phyloP scores from a whole-genome alignment of 2,888 invertebrate genomes.

The Stomorhina lunata region DNA sequence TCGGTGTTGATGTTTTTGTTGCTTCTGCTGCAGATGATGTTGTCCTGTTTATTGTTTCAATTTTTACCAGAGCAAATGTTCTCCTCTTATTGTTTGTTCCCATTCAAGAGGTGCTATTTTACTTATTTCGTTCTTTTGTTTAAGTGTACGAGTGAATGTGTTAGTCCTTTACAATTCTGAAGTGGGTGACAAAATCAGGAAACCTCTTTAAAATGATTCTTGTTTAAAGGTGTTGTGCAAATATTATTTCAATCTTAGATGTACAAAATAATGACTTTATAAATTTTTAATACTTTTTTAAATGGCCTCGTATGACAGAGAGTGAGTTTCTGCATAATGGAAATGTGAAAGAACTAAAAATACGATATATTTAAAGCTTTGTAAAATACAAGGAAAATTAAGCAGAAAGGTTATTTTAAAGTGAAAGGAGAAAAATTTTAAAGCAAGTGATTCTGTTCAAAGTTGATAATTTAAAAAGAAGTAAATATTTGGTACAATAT shows the following conservation, averaged over 20 bases:
- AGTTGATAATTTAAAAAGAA: no score
- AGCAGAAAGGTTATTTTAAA: no score
- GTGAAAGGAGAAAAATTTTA: no score
- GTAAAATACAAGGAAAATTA: neutral
- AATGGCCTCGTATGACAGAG: neutral
- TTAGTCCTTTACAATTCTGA: constrained; percentile 54
- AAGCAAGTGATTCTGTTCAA: no score
- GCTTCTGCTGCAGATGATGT: no score
- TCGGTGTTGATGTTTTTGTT: neutral
- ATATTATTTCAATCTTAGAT: constrained; percentile 60
- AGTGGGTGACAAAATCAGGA: constrained; percentile 70
- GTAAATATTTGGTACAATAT: no score
- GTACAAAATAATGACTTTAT: constrained; percentile 43
- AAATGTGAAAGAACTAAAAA: neutral
- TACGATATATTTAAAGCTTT: neutral
- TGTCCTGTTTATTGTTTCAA: constrained; percentile 61
- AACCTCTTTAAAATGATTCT: constrained; percentile 57
- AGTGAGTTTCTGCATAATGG: neutral
- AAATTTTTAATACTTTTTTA: constrained; percentile 33
- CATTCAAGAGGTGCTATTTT: constrained; percentile 51
- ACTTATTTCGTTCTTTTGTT: constrained; percentile 27
- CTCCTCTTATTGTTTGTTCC: constrained; percentile 58
- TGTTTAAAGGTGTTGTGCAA: constrained; percentile 63
- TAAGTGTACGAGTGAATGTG: no score
- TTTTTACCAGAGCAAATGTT: constrained; percentile 57